These are phyloP conservation scores for Antrozous pallidus DNA, from an alignment of 2,797 vertebrate species.

Conservation along the genomic window DNA sequence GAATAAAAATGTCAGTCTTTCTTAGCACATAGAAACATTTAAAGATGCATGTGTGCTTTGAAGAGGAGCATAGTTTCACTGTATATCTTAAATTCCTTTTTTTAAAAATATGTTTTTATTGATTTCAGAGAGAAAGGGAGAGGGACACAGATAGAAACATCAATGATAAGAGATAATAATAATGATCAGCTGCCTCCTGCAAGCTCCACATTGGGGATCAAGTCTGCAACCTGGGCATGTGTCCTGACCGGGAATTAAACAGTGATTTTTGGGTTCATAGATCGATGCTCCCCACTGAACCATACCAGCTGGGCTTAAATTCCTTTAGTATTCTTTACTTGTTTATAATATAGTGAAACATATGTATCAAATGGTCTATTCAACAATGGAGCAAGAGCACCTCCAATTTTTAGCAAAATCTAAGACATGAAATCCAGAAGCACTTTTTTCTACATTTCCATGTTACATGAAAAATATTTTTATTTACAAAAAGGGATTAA, in stretches of 20 bases:
- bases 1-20: slow-evolving; percentile 12
- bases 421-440: slow-evolving; percentile 28
- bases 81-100: neutral
- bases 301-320: neutral
- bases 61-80: neutral
- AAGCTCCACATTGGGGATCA: too few relatives aligned
- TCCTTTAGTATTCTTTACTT: neutral
- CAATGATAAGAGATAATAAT: too few relatives aligned
- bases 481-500: neutral
- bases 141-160: too few relatives aligned
- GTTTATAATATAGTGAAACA: neutral
- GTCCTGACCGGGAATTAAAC: too few relatives aligned
- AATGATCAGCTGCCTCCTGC: too few relatives aligned
- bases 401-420: slow-evolving; percentile 29
- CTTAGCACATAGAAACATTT: neutral
- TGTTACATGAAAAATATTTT: neutral
- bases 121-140: too few relatives aligned
- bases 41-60: neutral
- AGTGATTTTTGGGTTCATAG: too few relatives aligned
- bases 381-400: neutral
- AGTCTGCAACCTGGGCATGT: too few relatives aligned
- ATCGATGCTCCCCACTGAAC: too few relatives aligned
- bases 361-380: neutral
- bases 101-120: too few relatives aligned
- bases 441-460: neutral